These are phyloP conservation scores for Beris morrisii DNA, from an alignment of 2,888 invertebrate genomes.

Conservation along the genomic window DNA sequence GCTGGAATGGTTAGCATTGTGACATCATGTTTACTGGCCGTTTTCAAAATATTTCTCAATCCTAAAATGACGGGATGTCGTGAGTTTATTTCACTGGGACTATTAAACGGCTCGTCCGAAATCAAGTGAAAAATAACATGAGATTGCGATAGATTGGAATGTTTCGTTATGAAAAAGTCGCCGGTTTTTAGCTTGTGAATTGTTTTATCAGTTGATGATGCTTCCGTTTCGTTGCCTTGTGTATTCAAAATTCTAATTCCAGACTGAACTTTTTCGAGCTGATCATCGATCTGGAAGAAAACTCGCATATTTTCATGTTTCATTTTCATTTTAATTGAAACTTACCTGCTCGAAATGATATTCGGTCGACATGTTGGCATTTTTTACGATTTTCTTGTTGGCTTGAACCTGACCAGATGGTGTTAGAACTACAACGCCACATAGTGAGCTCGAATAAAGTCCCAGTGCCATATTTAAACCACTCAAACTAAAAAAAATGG, in stretches of 20 bases:
- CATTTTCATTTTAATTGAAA: background rate
- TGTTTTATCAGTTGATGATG: slow-evolving; percentile 46
- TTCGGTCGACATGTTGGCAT: slow-evolving; percentile 73
- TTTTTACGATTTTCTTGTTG: slow-evolving; percentile 53
- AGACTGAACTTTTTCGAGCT: slow-evolving; percentile 72
- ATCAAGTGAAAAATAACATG: slow-evolving; percentile 96
- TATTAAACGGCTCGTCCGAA: slow-evolving; percentile 72
- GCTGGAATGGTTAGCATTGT: slow-evolving; percentile 92
- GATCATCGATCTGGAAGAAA: slow-evolving; percentile 69
- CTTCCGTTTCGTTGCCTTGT: slow-evolving; percentile 43
- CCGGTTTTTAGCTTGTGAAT: slow-evolving; percentile 70
- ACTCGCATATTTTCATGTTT: background rate
- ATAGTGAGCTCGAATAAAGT: slow-evolving; percentile 88
- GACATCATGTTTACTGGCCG: slow-evolving; percentile 93
- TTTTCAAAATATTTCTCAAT: slow-evolving; percentile 90
- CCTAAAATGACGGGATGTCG: slow-evolving; percentile 95
- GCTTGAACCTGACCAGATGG: slow-evolving; percentile 53
- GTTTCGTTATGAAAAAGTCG: slow-evolving; percentile 82
- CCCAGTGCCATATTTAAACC: slow-evolving; percentile 88
- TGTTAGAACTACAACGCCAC: slow-evolving; percentile 81
- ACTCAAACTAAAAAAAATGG: slow-evolving; percentile 46
- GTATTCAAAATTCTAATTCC: slow-evolving; percentile 57
- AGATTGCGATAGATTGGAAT: slow-evolving; percentile 91
- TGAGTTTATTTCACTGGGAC: slow-evolving; percentile 85
- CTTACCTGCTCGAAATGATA: slow-evolving; percentile 76